Conservation (phyloP, 2,888 invertebrate genomes). For the Arge pagana region DNA sequence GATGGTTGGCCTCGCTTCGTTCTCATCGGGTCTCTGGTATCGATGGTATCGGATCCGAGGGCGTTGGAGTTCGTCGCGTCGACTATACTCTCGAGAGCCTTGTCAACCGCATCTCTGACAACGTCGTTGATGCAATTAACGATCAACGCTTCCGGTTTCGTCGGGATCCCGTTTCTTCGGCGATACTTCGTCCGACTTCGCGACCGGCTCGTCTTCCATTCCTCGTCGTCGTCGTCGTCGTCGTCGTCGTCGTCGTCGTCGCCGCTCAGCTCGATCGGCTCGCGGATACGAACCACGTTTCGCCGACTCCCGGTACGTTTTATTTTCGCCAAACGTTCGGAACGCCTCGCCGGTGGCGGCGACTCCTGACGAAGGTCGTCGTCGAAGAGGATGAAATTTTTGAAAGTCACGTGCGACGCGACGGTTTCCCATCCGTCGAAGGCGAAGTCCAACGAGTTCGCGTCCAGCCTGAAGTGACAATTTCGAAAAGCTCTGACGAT, state of each 20-base stretch:
- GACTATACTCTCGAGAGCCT: too few species aligned
- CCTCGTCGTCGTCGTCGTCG: not conserved
- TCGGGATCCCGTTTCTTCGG: too few species aligned
- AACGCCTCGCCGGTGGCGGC: not conserved
- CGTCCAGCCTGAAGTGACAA: slow-evolving; percentile 44
- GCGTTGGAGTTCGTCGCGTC: too few species aligned
- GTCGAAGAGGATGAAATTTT: slow-evolving; percentile 46
- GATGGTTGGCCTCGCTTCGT: too few species aligned
- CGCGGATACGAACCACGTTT: not conserved
- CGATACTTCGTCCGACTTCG: too few species aligned
- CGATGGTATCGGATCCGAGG: too few species aligned
- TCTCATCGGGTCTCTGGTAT: too few species aligned
- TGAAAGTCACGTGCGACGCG: slow-evolving; percentile 37
- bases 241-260: slow-evolving; percentile 1
- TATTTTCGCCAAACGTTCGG: slow-evolving; percentile 7
- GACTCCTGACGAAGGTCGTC: slow-evolving; percentile 35
- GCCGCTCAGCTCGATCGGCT: slow-evolving; percentile 3
- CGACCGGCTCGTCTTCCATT: slow-evolving; percentile 6
- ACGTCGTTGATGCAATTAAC: too few species aligned
- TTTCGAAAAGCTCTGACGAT: slow-evolving; percentile 44
- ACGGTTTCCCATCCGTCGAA: slow-evolving; percentile 36
- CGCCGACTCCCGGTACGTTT: not conserved
- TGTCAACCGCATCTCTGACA: too few species aligned
- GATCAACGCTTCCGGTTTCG: too few species aligned
- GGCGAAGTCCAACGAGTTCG: slow-evolving; percentile 36